phyloP scores from a whole-genome alignment of 2,113 vertebrate genomes.

The Megaceryle maxima region DNA sequence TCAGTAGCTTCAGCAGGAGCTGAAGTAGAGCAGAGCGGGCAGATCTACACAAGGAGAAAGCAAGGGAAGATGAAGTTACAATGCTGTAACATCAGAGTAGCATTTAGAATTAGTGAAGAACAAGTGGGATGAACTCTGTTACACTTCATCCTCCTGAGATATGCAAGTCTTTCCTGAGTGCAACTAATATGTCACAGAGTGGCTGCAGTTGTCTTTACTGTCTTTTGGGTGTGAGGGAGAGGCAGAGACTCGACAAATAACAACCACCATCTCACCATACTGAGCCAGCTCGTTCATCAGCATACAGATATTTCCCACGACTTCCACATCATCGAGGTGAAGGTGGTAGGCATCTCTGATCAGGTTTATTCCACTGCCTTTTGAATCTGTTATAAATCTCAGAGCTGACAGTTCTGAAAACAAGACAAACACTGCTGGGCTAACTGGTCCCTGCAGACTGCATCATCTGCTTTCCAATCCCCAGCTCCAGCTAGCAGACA shows the following conservation, averaged over 20 bases:
- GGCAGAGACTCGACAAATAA: background rate
- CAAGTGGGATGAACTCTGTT: background rate
- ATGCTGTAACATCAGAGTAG: background rate
- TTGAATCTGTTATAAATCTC: background rate
- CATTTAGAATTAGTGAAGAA: background rate
- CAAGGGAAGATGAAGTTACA: background rate
- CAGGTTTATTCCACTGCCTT: slow-evolving; percentile 39
- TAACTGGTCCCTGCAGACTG: background rate
- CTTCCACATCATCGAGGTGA: slow-evolving; percentile 45
- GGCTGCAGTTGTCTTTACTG: background rate
- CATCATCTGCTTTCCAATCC: background rate
- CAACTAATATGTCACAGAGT: background rate
- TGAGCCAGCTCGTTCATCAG: slow-evolving; percentile 60
- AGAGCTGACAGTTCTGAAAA: slow-evolving; percentile 71
- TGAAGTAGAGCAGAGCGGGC: background rate
- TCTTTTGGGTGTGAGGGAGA: background rate
- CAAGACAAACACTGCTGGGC: background rate
- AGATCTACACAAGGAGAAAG: background rate
- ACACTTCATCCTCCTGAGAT: background rate
- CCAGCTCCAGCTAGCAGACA: background rate
- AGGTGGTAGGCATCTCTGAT: slow-evolving; percentile 29
- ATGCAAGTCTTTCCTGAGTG: background rate
- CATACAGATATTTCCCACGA: slow-evolving; percentile 64
- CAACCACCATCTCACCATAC: slow-evolving; percentile 56
- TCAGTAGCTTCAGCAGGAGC: background rate